Evolutionary conservation across 1,140 invertebrate genomes (phyloP).

Genomic region (Lineus longissimus): DNA sequence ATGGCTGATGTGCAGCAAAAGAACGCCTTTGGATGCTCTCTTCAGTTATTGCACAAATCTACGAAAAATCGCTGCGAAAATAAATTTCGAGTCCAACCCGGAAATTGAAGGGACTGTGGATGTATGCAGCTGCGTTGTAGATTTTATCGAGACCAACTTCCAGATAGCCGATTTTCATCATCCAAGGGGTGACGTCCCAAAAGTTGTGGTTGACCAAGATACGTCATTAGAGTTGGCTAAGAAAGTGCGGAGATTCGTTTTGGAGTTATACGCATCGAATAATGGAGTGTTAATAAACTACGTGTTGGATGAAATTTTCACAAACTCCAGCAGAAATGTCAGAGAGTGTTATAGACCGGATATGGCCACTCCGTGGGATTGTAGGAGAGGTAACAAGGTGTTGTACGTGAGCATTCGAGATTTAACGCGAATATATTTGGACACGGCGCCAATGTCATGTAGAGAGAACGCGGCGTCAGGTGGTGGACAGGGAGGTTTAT

Average conservation of each 20-base stretch:
- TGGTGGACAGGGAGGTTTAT: not conserved
- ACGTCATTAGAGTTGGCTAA: not conserved
- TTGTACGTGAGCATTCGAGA: slow-evolving; percentile 2
- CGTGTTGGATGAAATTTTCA: slow-evolving; percentile 8
- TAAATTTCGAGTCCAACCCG: not conserved
- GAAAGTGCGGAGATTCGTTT: not conserved
- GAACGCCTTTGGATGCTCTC: not conserved
- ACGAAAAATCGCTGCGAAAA: not conserved
- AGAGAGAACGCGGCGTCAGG: not conserved
- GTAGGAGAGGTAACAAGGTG: slow-evolving; percentile 5
- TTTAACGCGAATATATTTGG: slow-evolving; percentile 4
- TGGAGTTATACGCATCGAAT: slow-evolving; percentile 6
- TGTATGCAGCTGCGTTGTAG: not conserved
- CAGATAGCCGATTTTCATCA: not conserved
- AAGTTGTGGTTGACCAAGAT: not conserved
- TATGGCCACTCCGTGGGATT: slow-evolving; percentile 3
- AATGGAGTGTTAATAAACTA: not conserved
- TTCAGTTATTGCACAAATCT: not conserved
- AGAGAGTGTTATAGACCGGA: not conserved
- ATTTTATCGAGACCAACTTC: slow-evolving; percentile 3
- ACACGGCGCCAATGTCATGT: not conserved
- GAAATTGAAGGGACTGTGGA: not conserved
- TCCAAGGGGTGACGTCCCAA: not conserved
- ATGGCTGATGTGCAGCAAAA: slow-evolving; percentile 6
- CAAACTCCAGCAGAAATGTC: slow-evolving; percentile 1